A percentile compares a stretch with the other conserved stretches of the same genome.
These are phyloP conservation scores for Apotomis turbidana DNA, from an alignment of 2,888 invertebrate species.

Conservation along the genomic window DNA sequence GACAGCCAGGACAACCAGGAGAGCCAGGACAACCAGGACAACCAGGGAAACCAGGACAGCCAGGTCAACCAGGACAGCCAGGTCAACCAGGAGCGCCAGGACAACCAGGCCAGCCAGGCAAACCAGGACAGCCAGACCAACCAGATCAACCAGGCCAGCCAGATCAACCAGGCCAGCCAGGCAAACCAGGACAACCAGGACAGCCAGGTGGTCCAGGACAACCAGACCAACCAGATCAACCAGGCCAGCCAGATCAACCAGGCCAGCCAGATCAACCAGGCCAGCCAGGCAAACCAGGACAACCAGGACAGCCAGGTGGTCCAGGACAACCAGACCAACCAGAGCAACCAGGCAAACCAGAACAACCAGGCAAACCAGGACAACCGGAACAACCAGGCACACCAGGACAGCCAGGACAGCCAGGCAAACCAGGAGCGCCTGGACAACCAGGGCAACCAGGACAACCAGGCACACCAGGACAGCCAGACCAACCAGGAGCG, in stretches of 20 bases:
- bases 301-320: constrained; percentile 48
- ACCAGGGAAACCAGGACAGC: too few species aligned
- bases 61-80: too few species aligned
- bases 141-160: too few species aligned
- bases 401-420: not conserved
- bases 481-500: not conserved
- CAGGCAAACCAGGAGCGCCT: not conserved
- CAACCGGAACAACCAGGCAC: constrained; percentile 4
- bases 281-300: constrained; percentile 17
- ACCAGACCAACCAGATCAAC: too few species aligned
- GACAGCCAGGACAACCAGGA: too few species aligned
- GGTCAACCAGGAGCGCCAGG: too few species aligned
- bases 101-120: not conserved
- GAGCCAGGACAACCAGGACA: too few species aligned
- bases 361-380: not conserved
- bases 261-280: not conserved
- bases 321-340: constrained; percentile 56
- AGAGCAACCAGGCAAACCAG: constrained; percentile 43
- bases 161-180: too few species aligned
- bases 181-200: too few species aligned
- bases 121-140: too few species aligned
- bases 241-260: not conserved
- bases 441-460: not conserved
- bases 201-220: too few species aligned
- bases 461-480: too few species aligned